phyloP scores from a whole-genome alignment of 2,888 invertebrate genomes.

The Callyntrura guangdongensis region DNA sequence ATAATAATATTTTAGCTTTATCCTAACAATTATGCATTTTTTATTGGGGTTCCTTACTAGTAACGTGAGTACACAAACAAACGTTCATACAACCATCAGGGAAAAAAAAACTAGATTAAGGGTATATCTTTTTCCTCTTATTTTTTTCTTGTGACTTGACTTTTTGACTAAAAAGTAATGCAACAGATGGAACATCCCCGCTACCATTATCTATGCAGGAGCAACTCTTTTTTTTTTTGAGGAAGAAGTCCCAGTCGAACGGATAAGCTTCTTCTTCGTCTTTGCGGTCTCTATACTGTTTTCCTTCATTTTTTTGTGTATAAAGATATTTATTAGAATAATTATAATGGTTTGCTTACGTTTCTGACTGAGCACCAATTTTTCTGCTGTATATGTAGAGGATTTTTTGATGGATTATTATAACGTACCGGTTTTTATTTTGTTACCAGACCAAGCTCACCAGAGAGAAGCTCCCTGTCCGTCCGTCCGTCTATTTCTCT shows the following conservation, averaged over 20 bases:
- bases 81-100: not conserved
- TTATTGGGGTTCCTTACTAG: conserved; percentile 4
- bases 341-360: conserved; percentile 55
- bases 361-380: not conserved
- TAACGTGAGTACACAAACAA: no score
- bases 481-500: not conserved
- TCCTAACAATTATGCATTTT: conserved; percentile 61
- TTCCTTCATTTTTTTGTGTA: not conserved
- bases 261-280: conserved; percentile 37
- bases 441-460: conserved; percentile 63
- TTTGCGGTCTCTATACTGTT: no score
- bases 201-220: not conserved
- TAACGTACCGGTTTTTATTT: conserved; percentile 84
- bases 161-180: not conserved
- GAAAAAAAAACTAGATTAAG: conserved; percentile 50
- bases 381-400: conserved; percentile 4
- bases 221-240: conserved; percentile 29
- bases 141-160: not conserved
- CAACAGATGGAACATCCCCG: conserved; percentile 34
- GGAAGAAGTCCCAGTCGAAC: not conserved
- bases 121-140: conserved; percentile 22
- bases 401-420: conserved; percentile 85
- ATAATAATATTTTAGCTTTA: conserved; percentile 32
- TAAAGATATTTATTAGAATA: conserved; percentile 48
- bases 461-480: conserved; percentile 5